Base-by-base conservation (phyloP, 1,140 invertebrate species). In the Magallana gigas region DNA sequence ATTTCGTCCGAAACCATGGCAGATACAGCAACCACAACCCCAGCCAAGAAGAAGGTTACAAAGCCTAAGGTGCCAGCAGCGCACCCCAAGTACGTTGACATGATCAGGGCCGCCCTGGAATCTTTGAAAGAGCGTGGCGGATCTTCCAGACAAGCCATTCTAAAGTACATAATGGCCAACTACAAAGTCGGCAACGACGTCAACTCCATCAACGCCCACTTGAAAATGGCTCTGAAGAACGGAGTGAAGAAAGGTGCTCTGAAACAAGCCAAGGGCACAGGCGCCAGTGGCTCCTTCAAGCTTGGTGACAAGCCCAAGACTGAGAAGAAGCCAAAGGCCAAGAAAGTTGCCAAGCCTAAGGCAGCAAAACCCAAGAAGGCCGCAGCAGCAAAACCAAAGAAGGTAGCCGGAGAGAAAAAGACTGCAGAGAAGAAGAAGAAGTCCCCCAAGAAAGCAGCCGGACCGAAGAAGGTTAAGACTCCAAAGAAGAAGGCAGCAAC, bases 141-240 rank as follows among this genome's bases (percentile, higher is more conserved):
- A 76, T 94, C 93, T 11, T 92, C 91, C 8, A 88, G 93, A 56
- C 92, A 93, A 58, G 94, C 94, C 18, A 91, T 94, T 68, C 87
- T 94, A 5, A 94, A 94, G 84, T 94, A 94, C 90, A 94, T 94
- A 83, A 36, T 90, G 16, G 87, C 90, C 12, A 92, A 92, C 91
- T 94, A 91, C 92, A 94, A 91, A 57, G 90, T 94, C 71, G 93
- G 92, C 58, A 85, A 90, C 57, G 91, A 94, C 82, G 85, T 91
- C 83, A 92, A 90, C 76, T 80, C 85, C 4, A 90, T 94, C 82
- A 94, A 94, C 90, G 84, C 90, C 60, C 92, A 93, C 60, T 90
- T 94, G 23, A 92, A 92, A 76, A 80, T 91, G 83, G 93, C 93
- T 81, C 88, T 94, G 11, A 90, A 92, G 48, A 89, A 88, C 56